Evolutionary conservation across 2,113 vertebrate species (phyloP).

Genomic region (Crotalus viridis): DNA sequence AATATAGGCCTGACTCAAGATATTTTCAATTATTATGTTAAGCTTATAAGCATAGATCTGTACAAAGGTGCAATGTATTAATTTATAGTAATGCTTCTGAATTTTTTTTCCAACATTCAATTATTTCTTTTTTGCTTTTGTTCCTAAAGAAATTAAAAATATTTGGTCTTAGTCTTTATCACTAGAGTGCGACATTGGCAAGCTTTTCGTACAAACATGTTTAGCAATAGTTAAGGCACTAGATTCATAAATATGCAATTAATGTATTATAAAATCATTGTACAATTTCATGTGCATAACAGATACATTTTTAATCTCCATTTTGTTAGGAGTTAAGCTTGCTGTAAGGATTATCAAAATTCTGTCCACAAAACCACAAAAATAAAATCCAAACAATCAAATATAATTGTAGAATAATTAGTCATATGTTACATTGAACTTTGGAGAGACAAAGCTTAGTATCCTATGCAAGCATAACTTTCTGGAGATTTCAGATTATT

Average conservation of each 20-base stretch:
- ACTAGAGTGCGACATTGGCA: neutral
- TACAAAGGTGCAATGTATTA: conserved; percentile 3
- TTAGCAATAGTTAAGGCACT: neutral
- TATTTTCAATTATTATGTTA: neutral
- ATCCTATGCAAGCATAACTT: neutral
- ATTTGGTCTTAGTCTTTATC: conserved; percentile 13
- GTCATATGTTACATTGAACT: neutral
- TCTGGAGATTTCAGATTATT: neutral
- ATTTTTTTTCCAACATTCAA: conserved; percentile 11
- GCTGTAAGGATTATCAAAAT: neutral
- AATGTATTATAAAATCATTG: neutral
- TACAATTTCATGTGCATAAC: neutral
- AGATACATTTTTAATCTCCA: neutral
- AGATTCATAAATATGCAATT: conserved; percentile 4
- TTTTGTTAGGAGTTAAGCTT: conserved; percentile 10
- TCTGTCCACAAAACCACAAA: neutral
- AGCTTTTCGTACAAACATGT: neutral
- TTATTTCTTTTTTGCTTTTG: neutral
- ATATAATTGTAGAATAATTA: conserved; percentile 5
- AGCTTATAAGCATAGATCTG: conserved; percentile 10
- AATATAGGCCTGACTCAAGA: conserved; percentile 9
- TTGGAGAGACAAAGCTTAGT: neutral
- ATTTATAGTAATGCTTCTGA: neutral
- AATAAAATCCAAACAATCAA: neutral
- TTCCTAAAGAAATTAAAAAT: neutral